These are phyloP conservation scores for Zaprionus obscuricornis DNA, from an alignment of 2,888 invertebrate genomes.

Conservation along the genomic window DNA sequence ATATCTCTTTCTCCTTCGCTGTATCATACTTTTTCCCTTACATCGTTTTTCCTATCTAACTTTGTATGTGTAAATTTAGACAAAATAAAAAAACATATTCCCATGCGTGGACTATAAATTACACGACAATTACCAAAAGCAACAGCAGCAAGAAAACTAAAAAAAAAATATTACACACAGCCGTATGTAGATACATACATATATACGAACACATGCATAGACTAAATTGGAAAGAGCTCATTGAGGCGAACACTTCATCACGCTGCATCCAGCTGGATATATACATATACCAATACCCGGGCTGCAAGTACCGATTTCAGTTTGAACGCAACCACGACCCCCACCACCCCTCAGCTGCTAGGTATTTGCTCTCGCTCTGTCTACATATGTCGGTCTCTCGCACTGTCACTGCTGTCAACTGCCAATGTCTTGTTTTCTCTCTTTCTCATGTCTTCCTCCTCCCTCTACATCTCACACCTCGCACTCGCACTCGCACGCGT, in stretches of 20 bases:
- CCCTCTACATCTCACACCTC: conserved; percentile 26
- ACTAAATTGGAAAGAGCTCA: conserved; percentile 57
- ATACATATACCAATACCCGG: conserved; percentile 33
- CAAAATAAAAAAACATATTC: conserved; percentile 68
- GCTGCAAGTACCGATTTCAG: conserved; percentile 26
- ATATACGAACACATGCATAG: conserved; percentile 27
- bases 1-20: neutral
- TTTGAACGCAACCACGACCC: conserved; percentile 1
- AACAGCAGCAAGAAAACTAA: conserved; percentile 37
- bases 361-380: neutral
- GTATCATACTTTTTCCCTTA: neutral
- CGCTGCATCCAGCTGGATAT: conserved; percentile 18
- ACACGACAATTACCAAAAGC: conserved; percentile 69
- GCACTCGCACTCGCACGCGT: conserved; percentile 71
- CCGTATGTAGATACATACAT: conserved; percentile 17
- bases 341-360: neutral
- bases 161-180: conserved; percentile 9
- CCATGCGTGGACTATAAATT: conserved; percentile 75
- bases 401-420: neutral
- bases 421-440: neutral
- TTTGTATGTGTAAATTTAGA: conserved; percentile 51
- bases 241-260: conserved; percentile 66
- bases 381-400: neutral
- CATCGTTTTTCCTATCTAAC: no score
- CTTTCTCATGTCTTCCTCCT: neutral